Evolutionary conservation across 2,797 vertebrate genomes (phyloP), one percentile per base, ranked within the genome.

Genomic region (Discoglossus pictus): DNA sequence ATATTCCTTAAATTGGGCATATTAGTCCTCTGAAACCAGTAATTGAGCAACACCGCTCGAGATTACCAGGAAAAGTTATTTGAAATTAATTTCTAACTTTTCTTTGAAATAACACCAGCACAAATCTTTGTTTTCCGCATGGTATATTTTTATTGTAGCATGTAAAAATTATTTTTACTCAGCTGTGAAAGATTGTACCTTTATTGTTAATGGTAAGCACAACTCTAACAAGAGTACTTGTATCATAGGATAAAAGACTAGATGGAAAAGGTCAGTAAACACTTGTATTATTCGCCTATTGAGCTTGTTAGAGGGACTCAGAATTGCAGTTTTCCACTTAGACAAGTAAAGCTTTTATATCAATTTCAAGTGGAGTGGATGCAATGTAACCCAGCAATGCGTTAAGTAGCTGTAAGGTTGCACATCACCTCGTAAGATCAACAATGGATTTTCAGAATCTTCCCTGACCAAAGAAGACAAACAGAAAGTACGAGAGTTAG

Each of bases 401-500:
- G n/a, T n/a, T n/a, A n/a, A n/a, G n/a, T n/a, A n/a, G n/a, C n/a
- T n/a, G n/a, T n/a, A n/a, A n/a, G n/a, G n/a, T n/a, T n/a, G 25
- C 36, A 7, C 16, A 34, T 59, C 54, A 36, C 38, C 31, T n/a
- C 55, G 31, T 59, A 50, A 59, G 35, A 67, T 52, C 36, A 52
- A 38, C 24, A 3, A 16, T 12, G 65, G 55, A 44, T 68, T 43
- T 58, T 31, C 5, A 1, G 18, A 59, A 68, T 68, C 55, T 52
- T 18, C 59, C 44, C 65, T 68, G 55, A 44, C 25, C 25, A 16
- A 7, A 13, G 55, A 27, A 68, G 65, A 68, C 60, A 68, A 64
- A 68, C 55, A 17, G 12, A 15, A 7, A 50, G 36, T 9, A 2
- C 4, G 20, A 4, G 25, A 21, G 17, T 16, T 24, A n/a, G n/a